A percentile compares a stretch with the other conserved stretches of the same genome.
Evolutionary conservation across 2,797 vertebrate genomes (phyloP).

Genomic region (Xenentodon cancila): DNA sequence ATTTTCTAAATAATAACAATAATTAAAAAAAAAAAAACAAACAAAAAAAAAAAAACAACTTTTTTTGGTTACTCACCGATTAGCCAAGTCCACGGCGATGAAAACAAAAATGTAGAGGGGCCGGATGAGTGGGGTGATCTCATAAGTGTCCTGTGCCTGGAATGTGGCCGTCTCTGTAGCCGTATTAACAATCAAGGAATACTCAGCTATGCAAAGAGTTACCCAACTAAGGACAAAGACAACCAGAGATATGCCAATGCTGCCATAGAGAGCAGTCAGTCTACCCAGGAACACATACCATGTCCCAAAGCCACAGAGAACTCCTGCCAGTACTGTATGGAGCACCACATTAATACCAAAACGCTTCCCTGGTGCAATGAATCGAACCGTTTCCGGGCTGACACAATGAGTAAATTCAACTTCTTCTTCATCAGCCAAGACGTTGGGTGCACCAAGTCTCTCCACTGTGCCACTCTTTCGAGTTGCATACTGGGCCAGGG

Average conservation of each 20-base stretch:
- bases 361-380: slow-evolving; percentile 95
- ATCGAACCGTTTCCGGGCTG: slow-evolving; percentile 91
- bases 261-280: slow-evolving; percentile 87
- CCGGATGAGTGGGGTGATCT: slow-evolving; percentile 94
- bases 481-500: slow-evolving; percentile 84
- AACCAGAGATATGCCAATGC: slow-evolving; percentile 81
- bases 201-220: slow-evolving; percentile 94
- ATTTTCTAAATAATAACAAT: no score
- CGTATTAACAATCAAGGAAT: slow-evolving; percentile 94
- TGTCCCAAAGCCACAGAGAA: slow-evolving; percentile 93
- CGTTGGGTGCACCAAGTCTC: slow-evolving; percentile 86
- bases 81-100: slow-evolving; percentile 90
- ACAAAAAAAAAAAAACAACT: no score
- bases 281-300: slow-evolving; percentile 94
- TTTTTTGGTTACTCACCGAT: slow-evolving; percentile 82
- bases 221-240: slow-evolving; percentile 94
- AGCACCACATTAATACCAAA: slow-evolving; percentile 88
- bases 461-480: slow-evolving; percentile 85
- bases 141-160: slow-evolving; percentile 94
- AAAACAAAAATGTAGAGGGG: slow-evolving; percentile 94
- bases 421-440: slow-evolving; percentile 94
- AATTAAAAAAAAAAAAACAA: background rate
- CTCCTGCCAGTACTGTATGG: slow-evolving; percentile 90
- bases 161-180: slow-evolving; percentile 95
- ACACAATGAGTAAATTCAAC: slow-evolving; percentile 95